These are phyloP conservation scores for Emydoidea blandingii DNA, from an alignment of 2,797 vertebrate species.

Conservation along the genomic window DNA sequence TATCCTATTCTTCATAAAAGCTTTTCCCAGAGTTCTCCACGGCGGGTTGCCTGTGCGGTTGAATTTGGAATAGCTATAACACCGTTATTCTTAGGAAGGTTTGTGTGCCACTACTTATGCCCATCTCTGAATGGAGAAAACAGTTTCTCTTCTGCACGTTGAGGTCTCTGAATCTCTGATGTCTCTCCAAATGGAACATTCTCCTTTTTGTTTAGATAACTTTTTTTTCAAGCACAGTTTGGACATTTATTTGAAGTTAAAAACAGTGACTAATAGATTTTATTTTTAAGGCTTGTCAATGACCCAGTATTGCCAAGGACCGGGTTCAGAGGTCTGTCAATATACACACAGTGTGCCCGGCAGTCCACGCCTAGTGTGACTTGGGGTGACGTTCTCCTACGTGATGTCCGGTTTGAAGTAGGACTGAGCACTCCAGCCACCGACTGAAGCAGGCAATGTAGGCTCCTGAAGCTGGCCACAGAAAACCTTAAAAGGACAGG, in stretches of 20 bases:
- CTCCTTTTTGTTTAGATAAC: not conserved
- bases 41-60: not conserved
- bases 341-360: not conserved
- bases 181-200: not conserved
- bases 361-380: not conserved
- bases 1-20: not conserved
- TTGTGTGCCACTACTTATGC: accelerated
- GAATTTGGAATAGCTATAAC: not conserved
- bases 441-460: not conserved
- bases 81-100: not conserved
- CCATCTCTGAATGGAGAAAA: accelerated
- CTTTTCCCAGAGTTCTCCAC: accelerated
- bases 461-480: not conserved
- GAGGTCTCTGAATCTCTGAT: not conserved
- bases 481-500: not conserved
- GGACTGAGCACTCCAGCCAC: not conserved
- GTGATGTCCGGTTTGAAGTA: not conserved
- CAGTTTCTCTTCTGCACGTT: not conserved
- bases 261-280: too few relatives aligned
- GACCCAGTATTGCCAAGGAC: not conserved
- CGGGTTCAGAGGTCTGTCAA: not conserved
- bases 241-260: not conserved
- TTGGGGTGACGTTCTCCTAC: not conserved
- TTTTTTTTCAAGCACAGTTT: not conserved
- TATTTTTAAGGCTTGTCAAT: not conserved